Percentiles rank a stretch among this genome's conserved stretches.
Conservation (phyloP, 2,888 invertebrate genomes). For the Cephus pulcher region DNA sequence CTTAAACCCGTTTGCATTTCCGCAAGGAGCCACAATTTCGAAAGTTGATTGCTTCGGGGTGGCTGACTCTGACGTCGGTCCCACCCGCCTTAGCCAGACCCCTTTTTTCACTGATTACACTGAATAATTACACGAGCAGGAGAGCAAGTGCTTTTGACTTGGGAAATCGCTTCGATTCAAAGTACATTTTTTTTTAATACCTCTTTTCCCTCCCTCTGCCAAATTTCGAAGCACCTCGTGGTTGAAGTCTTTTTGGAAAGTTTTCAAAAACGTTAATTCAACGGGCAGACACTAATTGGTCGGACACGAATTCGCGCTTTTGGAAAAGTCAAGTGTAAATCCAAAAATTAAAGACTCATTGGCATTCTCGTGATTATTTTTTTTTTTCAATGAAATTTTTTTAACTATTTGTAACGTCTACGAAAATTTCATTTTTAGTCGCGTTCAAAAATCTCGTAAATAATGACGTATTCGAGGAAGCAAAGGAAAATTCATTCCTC, state of each 20-base stretch:
- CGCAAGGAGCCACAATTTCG: background rate
- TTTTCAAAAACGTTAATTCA: background rate
- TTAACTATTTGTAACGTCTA: too few relatives aligned
- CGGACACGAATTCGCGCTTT: too few relatives aligned
- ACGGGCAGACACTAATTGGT: too few relatives aligned
- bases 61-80: background rate
- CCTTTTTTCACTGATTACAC: background rate
- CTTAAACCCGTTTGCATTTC: background rate
- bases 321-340: too few relatives aligned
- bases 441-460: too few relatives aligned
- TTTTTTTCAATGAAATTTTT: too few relatives aligned
- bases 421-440: too few relatives aligned
- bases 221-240: background rate
- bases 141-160: background rate
- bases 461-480: too few relatives aligned
- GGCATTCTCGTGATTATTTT: too few relatives aligned
- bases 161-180: background rate
- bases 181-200: background rate
- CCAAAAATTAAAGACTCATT: too few relatives aligned
- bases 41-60: background rate
- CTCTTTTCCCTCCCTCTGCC: background rate
- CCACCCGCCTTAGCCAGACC: background rate
- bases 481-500: too few relatives aligned
- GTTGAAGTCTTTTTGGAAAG: background rate
- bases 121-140: background rate